These are phyloP conservation scores for Cottoperca gobio DNA, from an alignment of 2,797 vertebrate species.

Conservation along the genomic window DNA sequence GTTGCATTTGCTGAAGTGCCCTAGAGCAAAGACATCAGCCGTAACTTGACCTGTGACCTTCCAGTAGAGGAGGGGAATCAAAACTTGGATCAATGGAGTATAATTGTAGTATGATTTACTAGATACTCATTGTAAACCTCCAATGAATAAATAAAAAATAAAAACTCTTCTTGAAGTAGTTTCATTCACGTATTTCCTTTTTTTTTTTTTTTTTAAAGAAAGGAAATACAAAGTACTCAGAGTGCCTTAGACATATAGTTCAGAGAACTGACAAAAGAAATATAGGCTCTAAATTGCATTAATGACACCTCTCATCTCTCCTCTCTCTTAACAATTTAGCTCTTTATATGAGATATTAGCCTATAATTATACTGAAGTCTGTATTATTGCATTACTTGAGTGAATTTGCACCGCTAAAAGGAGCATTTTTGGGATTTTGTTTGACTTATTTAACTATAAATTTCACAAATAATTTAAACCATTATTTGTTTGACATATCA, in stretches of 20 bases:
- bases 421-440: too few relatives aligned
- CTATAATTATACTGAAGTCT: too few relatives aligned
- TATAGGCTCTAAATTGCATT: not conserved
- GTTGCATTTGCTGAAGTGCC: not conserved
- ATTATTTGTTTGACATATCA: too few relatives aligned
- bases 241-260: not conserved
- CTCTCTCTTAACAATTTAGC: not conserved
- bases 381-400: too few relatives aligned
- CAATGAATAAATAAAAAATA: not conserved
- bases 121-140: not conserved
- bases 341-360: not conserved
- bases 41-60: slow-evolving; percentile 12
- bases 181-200: not conserved
- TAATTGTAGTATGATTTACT: not conserved
- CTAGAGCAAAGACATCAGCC: not conserved
- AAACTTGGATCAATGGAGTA: not conserved
- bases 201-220: too few relatives aligned
- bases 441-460: too few relatives aligned
- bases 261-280: not conserved
- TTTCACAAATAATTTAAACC: too few relatives aligned
- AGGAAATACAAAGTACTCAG: too few relatives aligned
- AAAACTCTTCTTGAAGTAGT: not conserved
- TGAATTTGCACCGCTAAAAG: too few relatives aligned
- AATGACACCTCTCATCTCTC: not conserved
- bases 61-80: not conserved